Conservation (phyloP, 2,797 vertebrate species). For the Girardinus metallicus region DNA sequence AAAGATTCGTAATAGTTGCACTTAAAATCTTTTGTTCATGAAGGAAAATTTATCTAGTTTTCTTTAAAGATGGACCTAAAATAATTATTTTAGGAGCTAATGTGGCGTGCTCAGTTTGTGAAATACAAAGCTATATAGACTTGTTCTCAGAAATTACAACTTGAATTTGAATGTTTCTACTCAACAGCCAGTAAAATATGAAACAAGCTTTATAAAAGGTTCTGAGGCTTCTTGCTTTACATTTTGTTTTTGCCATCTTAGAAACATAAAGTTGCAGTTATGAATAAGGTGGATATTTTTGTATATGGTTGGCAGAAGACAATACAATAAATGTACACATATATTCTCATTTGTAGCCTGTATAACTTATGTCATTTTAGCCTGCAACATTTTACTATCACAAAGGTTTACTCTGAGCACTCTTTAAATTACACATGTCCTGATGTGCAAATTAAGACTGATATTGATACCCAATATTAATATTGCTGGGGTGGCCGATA, state of each 20-base stretch:
- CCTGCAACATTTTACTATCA: neutral
- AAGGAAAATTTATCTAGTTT: neutral
- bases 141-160: neutral
- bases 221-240: no score
- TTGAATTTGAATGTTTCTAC: neutral
- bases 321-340: neutral
- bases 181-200: neutral
- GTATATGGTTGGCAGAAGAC: neutral
- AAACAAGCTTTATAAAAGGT: neutral
- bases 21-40: neutral
- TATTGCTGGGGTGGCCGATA: no score
- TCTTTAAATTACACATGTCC: no score
- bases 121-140: neutral
- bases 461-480: no score
- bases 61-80: neutral
- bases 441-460: no score
- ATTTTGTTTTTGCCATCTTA: neutral
- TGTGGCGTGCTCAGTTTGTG: neutral
- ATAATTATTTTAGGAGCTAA: neutral
- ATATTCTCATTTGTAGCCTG: neutral
- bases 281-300: neutral
- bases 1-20: neutral
- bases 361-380: neutral
- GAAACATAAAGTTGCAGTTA: neutral
- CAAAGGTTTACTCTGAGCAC: neutral